phyloP scores from a whole-genome alignment of 2,888 invertebrate genomes.

The Agrotis ipsilon region DNA sequence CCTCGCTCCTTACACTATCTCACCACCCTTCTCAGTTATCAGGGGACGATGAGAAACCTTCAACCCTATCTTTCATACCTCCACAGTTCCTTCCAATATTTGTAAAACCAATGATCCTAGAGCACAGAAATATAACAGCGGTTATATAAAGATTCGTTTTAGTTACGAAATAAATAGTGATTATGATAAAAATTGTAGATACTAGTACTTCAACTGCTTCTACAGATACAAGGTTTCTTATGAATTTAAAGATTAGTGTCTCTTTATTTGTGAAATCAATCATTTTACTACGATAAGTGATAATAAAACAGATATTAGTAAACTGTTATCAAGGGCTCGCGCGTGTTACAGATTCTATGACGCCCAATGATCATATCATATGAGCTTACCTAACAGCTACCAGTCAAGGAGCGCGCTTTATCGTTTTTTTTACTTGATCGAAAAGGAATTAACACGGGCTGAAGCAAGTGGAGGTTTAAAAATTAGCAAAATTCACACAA shows the following conservation, averaged over 20 bases:
- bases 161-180: slow-evolving; percentile 34
- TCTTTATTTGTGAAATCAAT: slow-evolving; percentile 36
- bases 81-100: no score
- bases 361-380: background rate
- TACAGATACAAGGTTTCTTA: slow-evolving; percentile 41
- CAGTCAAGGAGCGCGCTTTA: no score
- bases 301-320: slow-evolving; percentile 23
- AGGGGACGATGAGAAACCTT: no score
- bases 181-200: slow-evolving; percentile 37
- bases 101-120: background rate
- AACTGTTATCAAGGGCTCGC: slow-evolving; percentile 20
- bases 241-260: slow-evolving; percentile 42
- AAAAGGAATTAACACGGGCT: no score
- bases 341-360: background rate
- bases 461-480: background rate
- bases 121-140: background rate
- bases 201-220: slow-evolving; percentile 17
- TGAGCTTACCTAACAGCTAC: no score
- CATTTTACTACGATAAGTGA: slow-evolving; percentile 29
- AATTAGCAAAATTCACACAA: background rate
- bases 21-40: no score
- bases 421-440: no score
- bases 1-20: no score
- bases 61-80: no score
- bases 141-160: slow-evolving; percentile 7